Evolutionary conservation across 2,797 vertebrate genomes (phyloP).

Genomic region (Hypotaenidia philippensis): DNA sequence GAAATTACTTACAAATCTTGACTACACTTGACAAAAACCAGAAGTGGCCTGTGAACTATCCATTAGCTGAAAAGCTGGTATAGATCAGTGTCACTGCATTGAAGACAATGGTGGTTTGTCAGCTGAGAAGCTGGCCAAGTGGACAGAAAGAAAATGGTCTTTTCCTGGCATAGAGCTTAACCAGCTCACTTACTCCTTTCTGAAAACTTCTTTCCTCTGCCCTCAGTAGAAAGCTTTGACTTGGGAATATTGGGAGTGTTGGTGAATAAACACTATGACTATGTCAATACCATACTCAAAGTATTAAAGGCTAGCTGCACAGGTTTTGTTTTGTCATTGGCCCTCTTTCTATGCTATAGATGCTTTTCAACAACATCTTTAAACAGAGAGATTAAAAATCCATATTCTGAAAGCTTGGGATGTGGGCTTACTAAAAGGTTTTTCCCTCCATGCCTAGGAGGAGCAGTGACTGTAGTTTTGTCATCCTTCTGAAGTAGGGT

Average conservation of each 20-base stretch:
- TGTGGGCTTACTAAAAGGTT: not conserved
- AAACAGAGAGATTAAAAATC: not conserved
- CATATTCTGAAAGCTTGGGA: not conserved
- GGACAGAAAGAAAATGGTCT: constrained; percentile 42
- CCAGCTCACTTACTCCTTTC: not conserved
- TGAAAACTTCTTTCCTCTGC: not conserved
- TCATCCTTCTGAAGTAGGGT: not conserved
- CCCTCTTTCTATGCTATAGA: not conserved
- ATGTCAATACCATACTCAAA: not conserved
- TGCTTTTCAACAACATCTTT: not conserved
- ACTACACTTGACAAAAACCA: constrained; percentile 54
- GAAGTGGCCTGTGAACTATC: constrained; percentile 44
- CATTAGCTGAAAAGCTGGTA: constrained; percentile 62
- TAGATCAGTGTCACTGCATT: constrained; percentile 53
- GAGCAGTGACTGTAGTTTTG: not conserved
- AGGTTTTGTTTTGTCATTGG: not conserved
- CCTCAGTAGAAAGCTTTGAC: not conserved
- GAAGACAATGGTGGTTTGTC: constrained; percentile 64
- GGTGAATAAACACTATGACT: not conserved
- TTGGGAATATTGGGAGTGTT: not conserved
- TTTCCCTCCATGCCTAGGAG: not conserved
- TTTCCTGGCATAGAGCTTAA: constrained; percentile 29
- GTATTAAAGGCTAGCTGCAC: not conserved
- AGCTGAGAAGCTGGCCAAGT: constrained; percentile 26
- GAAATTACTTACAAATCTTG: constrained; percentile 54